Conservation (phyloP, 1,140 invertebrate genomes). For the Aphelenchoides avenae region DNA sequence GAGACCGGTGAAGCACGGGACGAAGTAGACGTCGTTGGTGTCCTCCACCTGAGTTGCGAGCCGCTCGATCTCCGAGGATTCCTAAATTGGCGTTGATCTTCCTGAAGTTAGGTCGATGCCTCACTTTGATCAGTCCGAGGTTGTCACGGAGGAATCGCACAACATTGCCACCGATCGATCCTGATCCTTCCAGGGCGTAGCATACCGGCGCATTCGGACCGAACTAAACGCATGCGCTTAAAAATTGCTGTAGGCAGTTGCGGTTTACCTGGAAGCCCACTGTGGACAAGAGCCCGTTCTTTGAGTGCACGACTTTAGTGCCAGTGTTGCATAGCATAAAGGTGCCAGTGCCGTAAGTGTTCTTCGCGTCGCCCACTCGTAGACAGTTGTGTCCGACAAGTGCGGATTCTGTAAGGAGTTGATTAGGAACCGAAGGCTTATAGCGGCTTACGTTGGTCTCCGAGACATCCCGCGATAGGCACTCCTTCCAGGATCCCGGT, state of each 20-base stretch:
- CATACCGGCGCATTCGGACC: slow-evolving; percentile 68
- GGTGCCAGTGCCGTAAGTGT: slow-evolving; percentile 85
- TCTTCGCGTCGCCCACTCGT: slow-evolving; percentile 81
- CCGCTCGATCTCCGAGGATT: slow-evolving; percentile 68
- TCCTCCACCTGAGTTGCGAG: slow-evolving; percentile 71
- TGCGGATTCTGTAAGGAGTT: slow-evolving; percentile 70
- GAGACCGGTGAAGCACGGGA: slow-evolving; percentile 82
- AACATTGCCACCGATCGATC: slow-evolving; percentile 81
- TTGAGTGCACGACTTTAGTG: slow-evolving; percentile 74
- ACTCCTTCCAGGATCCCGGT: slow-evolving; percentile 69
- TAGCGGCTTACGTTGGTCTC: slow-evolving; percentile 68
- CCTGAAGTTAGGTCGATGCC: too few relatives aligned
- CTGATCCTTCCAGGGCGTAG: slow-evolving; percentile 83
- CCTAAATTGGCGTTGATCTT: too few relatives aligned
- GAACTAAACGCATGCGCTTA: slow-evolving; percentile 34
- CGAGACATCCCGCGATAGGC: slow-evolving; percentile 72
- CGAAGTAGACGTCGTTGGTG: slow-evolving; percentile 82
- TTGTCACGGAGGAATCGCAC: slow-evolving; percentile 61
- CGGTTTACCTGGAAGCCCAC: slow-evolving; percentile 81
- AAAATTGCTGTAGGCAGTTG: too few relatives aligned
- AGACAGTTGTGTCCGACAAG: slow-evolving; percentile 89
- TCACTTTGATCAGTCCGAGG: slow-evolving; percentile 21
- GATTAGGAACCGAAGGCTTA: slow-evolving; percentile 59
- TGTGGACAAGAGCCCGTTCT: slow-evolving; percentile 83
- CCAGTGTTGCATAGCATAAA: slow-evolving; percentile 94